Base-by-base conservation (phyloP, 2,888 invertebrate species). In the Seira musarum region DNA sequence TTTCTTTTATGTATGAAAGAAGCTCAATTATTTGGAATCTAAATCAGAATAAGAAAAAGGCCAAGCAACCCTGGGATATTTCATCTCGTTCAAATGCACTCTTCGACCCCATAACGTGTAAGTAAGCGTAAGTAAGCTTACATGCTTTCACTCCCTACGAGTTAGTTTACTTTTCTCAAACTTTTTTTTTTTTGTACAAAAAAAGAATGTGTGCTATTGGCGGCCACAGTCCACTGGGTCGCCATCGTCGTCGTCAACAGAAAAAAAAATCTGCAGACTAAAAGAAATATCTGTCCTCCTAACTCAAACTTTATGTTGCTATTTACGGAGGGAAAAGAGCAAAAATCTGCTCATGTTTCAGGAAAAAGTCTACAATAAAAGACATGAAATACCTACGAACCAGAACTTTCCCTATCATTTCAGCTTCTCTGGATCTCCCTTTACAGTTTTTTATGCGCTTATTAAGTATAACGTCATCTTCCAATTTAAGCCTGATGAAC, bases 201-300 rank as follows among this genome's bases (percentile, higher is more conserved):
- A 30, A 30, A 8, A 30, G 30, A 49, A n/a, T 49, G 15, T 49
- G 49, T 49, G 49, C 13, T n/a, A 49, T 2, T 49, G 49, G 49
- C 49, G 49, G 49, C 49, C 49, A 13, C 13, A 49, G 49, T 49
- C 49, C 49, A 49, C 2, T 49, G 30, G 30, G 30, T 30, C 30
- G 30, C 8, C 30, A 8, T 30, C 30, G 30, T 49, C 49, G 49
- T 49, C 15, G 49, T 49, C 49, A 13, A 49, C 49, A 49, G 15
- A 49, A n/a, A 49, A 40, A 15, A 68, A 68, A 68, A 68, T 30
- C 30, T 46, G 75, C 75, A 68, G 68, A 75, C 24, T 60, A 25
- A 64, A 64, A 69, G 75, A 61, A 68, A 75, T 75, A 75, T 75
- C 75, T 75, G 75, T 75, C 75, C 68, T 69, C 75, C 67, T 75